These are phyloP conservation scores for Solen grandis DNA, from an alignment of 1,140 invertebrate genomes.

Conservation along the genomic window DNA sequence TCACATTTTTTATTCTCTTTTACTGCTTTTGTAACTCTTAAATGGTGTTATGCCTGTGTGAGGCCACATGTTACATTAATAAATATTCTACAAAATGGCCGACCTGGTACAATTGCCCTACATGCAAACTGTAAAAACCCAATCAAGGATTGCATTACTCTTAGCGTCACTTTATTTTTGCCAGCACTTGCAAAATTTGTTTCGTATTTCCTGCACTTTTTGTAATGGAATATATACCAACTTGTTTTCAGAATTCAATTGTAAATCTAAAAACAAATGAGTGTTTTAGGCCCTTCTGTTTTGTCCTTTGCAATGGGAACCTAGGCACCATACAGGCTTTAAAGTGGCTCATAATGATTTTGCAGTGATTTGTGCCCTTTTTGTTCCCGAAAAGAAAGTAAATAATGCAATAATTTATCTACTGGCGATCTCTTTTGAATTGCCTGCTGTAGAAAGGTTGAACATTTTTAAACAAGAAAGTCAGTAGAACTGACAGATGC, in stretches of 20 bases:
- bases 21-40: constrained; percentile 14
- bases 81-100: constrained; percentile 39
- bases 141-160: no score
- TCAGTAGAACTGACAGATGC: no score
- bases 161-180: constrained; percentile 22
- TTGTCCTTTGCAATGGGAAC: constrained; percentile 40
- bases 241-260: constrained; percentile 45
- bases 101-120: no score
- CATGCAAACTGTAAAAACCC: no score
- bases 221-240: constrained; percentile 10
- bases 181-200: background rate
- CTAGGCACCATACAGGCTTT: background rate
- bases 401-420: background rate
- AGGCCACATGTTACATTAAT: background rate
- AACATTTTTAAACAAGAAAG: no score
- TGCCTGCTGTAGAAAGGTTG: background rate
- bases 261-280: constrained; percentile 39
- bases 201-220: constrained; percentile 24
- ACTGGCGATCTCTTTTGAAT: background rate
- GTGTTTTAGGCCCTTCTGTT: constrained; percentile 25
- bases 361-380: no score
- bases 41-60: constrained; percentile 44
- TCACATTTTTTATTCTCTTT: constrained; percentile 51
- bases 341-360: no score
- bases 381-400: no score